Evolutionary conservation across 2,113 vertebrate species (phyloP).

Genomic region (Carassius carassius): DNA sequence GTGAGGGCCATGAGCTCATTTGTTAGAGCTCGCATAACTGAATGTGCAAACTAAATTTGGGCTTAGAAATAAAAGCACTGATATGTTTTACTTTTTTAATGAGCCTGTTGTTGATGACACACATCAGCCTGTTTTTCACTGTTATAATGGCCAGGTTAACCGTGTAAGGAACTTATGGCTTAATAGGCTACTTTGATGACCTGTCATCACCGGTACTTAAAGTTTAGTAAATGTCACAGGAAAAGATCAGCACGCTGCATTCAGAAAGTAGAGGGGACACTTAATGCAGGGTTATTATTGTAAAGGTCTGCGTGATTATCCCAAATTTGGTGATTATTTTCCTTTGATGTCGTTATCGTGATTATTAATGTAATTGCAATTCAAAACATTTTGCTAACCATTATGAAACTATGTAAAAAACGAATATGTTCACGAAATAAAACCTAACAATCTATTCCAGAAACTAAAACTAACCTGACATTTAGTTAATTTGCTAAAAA

Average conservation of each 20-base stretch:
- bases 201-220: constrained; percentile 34
- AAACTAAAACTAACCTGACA: not conserved
- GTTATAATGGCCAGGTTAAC: constrained; percentile 21
- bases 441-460: not conserved
- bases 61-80: not conserved
- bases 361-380: not conserved
- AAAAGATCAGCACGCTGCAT: constrained; percentile 31
- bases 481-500: not conserved
- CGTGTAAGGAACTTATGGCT: constrained; percentile 17
- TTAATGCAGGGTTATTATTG: constrained; percentile 8
- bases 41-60: not conserved
- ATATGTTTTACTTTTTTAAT: not conserved
- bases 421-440: not conserved
- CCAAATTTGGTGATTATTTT: not conserved
- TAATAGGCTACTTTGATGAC: constrained; percentile 35
- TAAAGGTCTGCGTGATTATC: not conserved
- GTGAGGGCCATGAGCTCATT: constrained; percentile 10
- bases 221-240: constrained; percentile 43
- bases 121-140: not conserved
- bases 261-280: not conserved
- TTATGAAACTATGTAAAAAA: not conserved
- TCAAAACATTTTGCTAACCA: not conserved
- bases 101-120: not conserved
- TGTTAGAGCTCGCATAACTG: not conserved
- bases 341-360: not conserved